Conservation (phyloP, 2,888 invertebrate genomes). For the Tryphoninae sp. region DNA sequence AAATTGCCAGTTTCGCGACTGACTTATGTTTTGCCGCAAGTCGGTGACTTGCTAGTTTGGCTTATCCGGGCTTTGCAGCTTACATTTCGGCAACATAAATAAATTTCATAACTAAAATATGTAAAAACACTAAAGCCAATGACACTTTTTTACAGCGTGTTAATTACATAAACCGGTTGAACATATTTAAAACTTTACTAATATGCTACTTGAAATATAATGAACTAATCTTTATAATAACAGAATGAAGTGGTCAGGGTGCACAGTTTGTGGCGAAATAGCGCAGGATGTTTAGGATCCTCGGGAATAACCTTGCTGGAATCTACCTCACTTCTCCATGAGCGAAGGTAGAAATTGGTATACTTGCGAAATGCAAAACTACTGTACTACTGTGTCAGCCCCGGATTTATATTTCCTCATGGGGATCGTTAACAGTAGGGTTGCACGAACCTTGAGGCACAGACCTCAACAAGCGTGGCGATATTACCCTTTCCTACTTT, state of each 20-base stretch:
- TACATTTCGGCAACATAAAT: constrained; percentile 24
- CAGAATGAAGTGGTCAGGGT: neutral
- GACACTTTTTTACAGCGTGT: too few species aligned
- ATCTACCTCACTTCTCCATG: neutral
- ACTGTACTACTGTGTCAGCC: constrained; percentile 16
- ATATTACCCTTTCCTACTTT: constrained; percentile 25
- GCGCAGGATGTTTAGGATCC: constrained; percentile 34
- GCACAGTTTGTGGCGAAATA: constrained; percentile 18
- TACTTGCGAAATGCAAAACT: constrained; percentile 16
- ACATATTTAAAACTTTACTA: too few species aligned
- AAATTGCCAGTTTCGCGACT: constrained; percentile 39
- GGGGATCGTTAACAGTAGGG: constrained; percentile 1
- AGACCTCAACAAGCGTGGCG: constrained; percentile 2
- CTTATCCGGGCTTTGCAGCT: constrained; percentile 22
- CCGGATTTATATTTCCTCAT: constrained; percentile 47
- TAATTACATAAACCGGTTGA: too few species aligned
- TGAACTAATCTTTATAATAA: neutral
- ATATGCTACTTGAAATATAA: too few species aligned
- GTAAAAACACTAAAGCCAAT: too few species aligned
- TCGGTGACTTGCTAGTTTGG: constrained; percentile 22
- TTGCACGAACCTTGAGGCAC: constrained; percentile 28
- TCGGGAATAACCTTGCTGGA: neutral
- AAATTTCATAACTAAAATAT: constrained; percentile 19
- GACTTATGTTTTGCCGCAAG: constrained; percentile 32
- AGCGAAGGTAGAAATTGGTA: constrained; percentile 1